A percentile compares a stretch with the other conserved stretches of the same genome.
phyloP scores from a whole-genome alignment of 2,888 invertebrate species.

The Julus scandinavius region DNA sequence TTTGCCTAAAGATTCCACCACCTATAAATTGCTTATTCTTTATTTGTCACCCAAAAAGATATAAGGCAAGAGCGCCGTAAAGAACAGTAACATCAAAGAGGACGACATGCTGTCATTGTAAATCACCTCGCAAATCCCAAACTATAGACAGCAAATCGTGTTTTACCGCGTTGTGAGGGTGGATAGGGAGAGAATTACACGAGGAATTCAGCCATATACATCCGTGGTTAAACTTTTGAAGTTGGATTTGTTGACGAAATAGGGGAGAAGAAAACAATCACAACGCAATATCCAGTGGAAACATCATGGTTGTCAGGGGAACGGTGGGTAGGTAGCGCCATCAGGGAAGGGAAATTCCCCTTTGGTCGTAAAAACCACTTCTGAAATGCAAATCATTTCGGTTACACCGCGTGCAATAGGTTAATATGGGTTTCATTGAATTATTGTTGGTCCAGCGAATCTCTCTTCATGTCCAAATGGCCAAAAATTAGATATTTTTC shows the following conservation, averaged over 20 bases:
- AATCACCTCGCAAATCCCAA: constrained; percentile 40
- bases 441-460: background rate
- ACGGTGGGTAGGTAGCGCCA: background rate
- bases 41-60: background rate
- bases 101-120: constrained; percentile 40
- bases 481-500: background rate
- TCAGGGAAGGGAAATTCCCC: constrained; percentile 20
- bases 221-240: constrained; percentile 22
- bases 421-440: background rate
- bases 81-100: constrained; percentile 25
- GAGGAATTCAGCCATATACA: background rate
- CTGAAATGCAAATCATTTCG: background rate
- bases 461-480: background rate
- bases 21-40: constrained; percentile 46
- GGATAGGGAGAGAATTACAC: background rate
- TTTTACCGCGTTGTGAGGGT: background rate
- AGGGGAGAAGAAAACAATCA: constrained; percentile 31
- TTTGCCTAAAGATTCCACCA: constrained; percentile 14
- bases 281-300: background rate
- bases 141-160: constrained; percentile 18
- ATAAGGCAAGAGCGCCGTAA: constrained; percentile 3
- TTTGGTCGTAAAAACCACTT: background rate
- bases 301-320: background rate
- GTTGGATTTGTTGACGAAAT: constrained; percentile 32
- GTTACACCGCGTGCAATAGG: background rate